Conservation (phyloP, 2,113 vertebrate genomes). For the Thamnophis sirtalis region DNA sequence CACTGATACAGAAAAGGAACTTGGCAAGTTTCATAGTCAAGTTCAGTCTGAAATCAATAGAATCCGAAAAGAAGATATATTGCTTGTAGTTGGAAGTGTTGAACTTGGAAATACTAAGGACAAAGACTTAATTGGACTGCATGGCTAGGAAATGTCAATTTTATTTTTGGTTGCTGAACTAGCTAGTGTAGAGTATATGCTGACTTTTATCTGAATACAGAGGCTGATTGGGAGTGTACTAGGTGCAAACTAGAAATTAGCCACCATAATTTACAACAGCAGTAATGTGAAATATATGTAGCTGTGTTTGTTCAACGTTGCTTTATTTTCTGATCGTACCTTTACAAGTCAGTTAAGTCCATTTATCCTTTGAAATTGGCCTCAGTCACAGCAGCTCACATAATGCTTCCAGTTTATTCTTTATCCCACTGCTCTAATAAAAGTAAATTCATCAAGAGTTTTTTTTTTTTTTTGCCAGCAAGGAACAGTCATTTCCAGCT, state of each 20-base stretch:
- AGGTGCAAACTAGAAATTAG: not conserved
- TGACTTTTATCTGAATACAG: not conserved
- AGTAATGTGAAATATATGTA: not conserved
- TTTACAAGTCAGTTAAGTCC: slow-evolving; percentile 5
- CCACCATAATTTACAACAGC: not conserved
- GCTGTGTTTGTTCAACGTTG: not conserved
- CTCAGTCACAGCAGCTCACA: not conserved
- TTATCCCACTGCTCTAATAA: slow-evolving; percentile 13
- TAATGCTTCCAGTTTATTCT: not conserved
- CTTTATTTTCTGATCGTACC: not conserved
- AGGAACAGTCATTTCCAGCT: not conserved
- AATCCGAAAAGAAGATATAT: not conserved
- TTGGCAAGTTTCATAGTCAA: not conserved
- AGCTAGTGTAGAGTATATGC: not conserved
- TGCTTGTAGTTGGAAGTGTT: not conserved
- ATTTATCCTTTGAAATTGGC: slow-evolving; percentile 20
- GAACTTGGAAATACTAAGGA: not conserved
- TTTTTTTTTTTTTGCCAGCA: not conserved
- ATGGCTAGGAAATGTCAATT: not conserved
- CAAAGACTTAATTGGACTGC: not conserved
- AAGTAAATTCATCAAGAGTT: not conserved
- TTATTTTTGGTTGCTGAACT: not conserved
- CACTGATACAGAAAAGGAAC: not conserved
- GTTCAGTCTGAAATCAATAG: not conserved
- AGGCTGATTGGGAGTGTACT: not conserved